Evolutionary conservation across 2,888 invertebrate species (phyloP).

Genomic region (Strigamia transsilvanica): DNA sequence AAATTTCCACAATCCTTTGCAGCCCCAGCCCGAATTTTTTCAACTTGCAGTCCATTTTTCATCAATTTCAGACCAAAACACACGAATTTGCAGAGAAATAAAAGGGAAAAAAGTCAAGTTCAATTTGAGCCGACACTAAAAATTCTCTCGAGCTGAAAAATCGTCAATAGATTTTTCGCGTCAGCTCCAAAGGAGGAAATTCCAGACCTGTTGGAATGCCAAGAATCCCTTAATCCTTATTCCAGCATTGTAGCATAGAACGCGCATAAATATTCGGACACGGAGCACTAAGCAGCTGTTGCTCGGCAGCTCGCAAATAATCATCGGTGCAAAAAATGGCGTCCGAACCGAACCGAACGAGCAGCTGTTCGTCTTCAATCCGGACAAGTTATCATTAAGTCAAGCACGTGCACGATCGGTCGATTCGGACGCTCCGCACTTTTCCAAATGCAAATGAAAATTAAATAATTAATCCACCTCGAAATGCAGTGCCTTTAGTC

Average conservation of each 20-base stretch:
- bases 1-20: background rate
- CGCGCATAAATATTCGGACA: no score
- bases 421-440: background rate
- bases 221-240: background rate
- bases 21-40: background rate
- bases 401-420: background rate
- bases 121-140: no score
- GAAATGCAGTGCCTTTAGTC: background rate
- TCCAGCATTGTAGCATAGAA: no score
- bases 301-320: no score
- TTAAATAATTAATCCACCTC: slow-evolving; percentile 8
- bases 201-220: background rate
- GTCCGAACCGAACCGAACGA: background rate
- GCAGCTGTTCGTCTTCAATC: background rate
- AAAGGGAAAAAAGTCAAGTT: no score
- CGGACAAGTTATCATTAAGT: background rate
- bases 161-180: background rate
- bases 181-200: background rate
- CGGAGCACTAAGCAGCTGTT: background rate
- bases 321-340: background rate
- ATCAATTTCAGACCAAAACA: background rate
- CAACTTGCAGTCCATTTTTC: no score
- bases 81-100: background rate
- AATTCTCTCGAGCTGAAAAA: background rate
- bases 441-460: background rate